Evolutionary conservation across 2,797 vertebrate genomes (phyloP).

Genomic region (Caiman crocodilus): DNA sequence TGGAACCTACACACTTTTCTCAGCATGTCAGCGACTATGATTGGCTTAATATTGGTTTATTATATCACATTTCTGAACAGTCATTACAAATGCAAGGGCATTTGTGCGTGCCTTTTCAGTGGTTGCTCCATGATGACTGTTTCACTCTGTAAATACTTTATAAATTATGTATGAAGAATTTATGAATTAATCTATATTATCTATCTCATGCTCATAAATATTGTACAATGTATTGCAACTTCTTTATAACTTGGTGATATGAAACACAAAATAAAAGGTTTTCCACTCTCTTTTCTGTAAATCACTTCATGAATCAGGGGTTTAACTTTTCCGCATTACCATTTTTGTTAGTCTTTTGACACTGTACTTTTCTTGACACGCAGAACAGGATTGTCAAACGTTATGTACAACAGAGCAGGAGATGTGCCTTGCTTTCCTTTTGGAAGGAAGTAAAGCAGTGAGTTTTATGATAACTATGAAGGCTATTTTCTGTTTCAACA

Average conservation of each 20-base stretch:
- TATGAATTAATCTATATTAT: constrained; percentile 74
- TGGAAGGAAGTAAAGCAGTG: neutral
- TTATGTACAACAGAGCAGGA: neutral
- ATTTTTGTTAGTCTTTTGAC: neutral
- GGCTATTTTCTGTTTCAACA: constrained; percentile 63
- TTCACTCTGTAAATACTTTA: constrained; percentile 66
- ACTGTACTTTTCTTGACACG: neutral
- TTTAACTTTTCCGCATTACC: constrained; percentile 36
- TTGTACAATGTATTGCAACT: constrained; percentile 33
- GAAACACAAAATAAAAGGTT: constrained; percentile 39
- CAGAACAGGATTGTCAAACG: neutral
- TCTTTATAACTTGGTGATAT: constrained; percentile 16
- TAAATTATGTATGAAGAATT: constrained; percentile 73
- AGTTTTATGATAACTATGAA: constrained; percentile 5
- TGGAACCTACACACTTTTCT: neutral
- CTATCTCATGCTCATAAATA: constrained; percentile 68
- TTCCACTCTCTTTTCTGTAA: constrained; percentile 7
- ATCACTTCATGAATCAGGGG: constrained; percentile 12
- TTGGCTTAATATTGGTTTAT: constrained; percentile 14
- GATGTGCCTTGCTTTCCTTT: neutral
- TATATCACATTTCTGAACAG: constrained; percentile 14
- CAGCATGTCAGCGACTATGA: constrained; percentile 6
- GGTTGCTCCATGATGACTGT: constrained; percentile 38
- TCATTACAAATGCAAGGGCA: constrained; percentile 30
- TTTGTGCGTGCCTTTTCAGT: constrained; percentile 43